phyloP scores from a whole-genome alignment of 2,797 vertebrate species.

The Champsocephalus gunnari region DNA sequence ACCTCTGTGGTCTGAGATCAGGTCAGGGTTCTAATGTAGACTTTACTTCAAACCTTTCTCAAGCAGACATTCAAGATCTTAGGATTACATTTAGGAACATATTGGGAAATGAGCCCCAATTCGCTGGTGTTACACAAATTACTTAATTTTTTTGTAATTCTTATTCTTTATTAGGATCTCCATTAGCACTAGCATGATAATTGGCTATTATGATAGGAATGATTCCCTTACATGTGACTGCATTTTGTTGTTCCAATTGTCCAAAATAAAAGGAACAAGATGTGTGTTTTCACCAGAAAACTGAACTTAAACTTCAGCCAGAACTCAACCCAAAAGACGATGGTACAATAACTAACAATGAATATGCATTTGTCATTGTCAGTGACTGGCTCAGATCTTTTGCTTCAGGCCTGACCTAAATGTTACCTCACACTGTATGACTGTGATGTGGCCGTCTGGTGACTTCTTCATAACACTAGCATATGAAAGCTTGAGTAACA shows the following conservation, averaged over 20 bases:
- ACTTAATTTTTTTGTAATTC: too few relatives aligned
- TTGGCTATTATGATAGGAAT: too few relatives aligned
- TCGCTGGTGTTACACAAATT: too few relatives aligned
- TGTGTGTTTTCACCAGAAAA: neutral
- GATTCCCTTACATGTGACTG: neutral
- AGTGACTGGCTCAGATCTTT: conserved; percentile 21
- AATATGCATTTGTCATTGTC: conserved; percentile 34
- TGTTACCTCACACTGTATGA: conserved; percentile 37
- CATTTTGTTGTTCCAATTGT: neutral
- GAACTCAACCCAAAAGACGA: neutral
- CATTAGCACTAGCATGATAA: too few relatives aligned
- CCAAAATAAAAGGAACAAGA: neutral
- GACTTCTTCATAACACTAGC: conserved; percentile 37
- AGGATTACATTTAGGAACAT: too few relatives aligned
- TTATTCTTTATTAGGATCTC: too few relatives aligned
- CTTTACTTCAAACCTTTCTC: too few relatives aligned
- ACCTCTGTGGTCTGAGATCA: too few relatives aligned
- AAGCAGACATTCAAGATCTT: too few relatives aligned
- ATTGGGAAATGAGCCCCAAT: too few relatives aligned
- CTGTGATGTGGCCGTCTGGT: conserved; percentile 40
- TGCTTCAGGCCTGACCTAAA: conserved; percentile 34
- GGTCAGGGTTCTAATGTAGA: too few relatives aligned
- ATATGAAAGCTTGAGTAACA: conserved; percentile 46
- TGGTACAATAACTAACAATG: conserved; percentile 12
- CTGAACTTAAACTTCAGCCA: neutral